Evolutionary conservation across 2,888 invertebrate species (phyloP), one percentile per base, ranked within the genome.

Genomic region (Acleris holmiana): DNA sequence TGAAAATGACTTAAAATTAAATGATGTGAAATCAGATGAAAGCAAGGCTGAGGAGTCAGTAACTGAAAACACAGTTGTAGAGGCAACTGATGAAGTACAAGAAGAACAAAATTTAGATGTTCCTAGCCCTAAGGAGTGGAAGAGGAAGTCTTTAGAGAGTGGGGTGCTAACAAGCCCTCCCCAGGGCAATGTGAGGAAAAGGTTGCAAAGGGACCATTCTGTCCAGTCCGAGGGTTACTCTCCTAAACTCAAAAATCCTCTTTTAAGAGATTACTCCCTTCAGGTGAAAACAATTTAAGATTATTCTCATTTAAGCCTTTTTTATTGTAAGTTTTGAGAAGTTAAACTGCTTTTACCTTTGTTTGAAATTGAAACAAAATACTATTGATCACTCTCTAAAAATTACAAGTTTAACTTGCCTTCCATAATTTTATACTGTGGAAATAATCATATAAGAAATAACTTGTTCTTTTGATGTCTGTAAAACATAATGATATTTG

Each of bases 211-310:
- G 68, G 93, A 93, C 68, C 83, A 88, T 70, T 93, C 93, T 35
- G 78, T 93, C 23, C 93, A 93, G 66, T 93, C 93, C 10, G 93
- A 93, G 67, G 89, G 91, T 56, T 88, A 85, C 71, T 75, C 84
- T 68, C 88, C 91, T 29, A 88, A 84, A 70, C 78, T 89, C 61
- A 91, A 89, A 78, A 91, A 91, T 74, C 90, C 91, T 17, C 80
- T 93, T 66, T 76, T 91, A 13, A 84, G 93, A 73, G 93, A 93
- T 77, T 86, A 88, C 68, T 93, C 93, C 10, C 83, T 93, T 51
- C 93, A 93, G 88, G 93, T 93, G 80, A 74, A 46, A 49, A 35
- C 3, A 25, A 41, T 4, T 8, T 6, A 4, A 23, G 29, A 17
- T 35, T 35, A 13, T 35, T 17, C 2, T 44, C 17, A 44, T 44